phyloP scores from a whole-genome alignment of 2,888 invertebrate species.

The Caradrina clavipalpis region DNA sequence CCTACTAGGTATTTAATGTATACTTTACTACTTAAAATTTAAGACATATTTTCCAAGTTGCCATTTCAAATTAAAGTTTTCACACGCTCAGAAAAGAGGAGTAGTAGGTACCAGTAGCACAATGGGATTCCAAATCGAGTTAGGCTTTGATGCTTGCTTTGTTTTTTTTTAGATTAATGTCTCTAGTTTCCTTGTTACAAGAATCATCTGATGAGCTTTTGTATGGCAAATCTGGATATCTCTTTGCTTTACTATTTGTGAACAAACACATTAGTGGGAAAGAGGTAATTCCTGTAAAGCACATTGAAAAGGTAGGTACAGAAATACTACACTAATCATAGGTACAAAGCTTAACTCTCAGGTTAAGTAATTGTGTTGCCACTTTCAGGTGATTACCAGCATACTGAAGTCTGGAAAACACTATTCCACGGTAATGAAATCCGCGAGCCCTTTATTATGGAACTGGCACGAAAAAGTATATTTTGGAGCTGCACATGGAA shows the following conservation, averaged over 20 bases:
- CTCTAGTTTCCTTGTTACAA: slow-evolving; percentile 89
- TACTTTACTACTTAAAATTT: too few relatives aligned
- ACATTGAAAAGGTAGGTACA: slow-evolving; percentile 90
- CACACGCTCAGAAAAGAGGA: too few relatives aligned
- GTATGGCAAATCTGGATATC: slow-evolving; percentile 96
- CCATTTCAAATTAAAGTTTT: too few relatives aligned
- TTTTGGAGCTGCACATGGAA: slow-evolving; percentile 97
- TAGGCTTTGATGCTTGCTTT: not conserved
- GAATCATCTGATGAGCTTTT: slow-evolving; percentile 95
- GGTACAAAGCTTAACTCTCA: not conserved
- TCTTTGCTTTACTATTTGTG: slow-evolving; percentile 94
- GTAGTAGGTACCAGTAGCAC: not conserved
- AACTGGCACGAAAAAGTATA: slow-evolving; percentile 97
- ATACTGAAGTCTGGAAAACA: slow-evolving; percentile 92
- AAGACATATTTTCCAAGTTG: too few relatives aligned
- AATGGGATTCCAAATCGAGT: not conserved
- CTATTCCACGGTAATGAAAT: slow-evolving; percentile 89
- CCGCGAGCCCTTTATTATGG: slow-evolving; percentile 94
- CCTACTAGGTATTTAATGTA: too few relatives aligned
- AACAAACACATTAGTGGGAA: slow-evolving; percentile 92
- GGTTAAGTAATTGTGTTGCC: not conserved
- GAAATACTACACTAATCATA: not conserved
- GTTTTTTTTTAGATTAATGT: slow-evolving; percentile 89
- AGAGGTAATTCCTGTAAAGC: slow-evolving; percentile 90
- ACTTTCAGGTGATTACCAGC: slow-evolving; percentile 91